phyloP scores from a whole-genome alignment of 2,113 vertebrate genomes.

The Barnardius zonarius region DNA sequence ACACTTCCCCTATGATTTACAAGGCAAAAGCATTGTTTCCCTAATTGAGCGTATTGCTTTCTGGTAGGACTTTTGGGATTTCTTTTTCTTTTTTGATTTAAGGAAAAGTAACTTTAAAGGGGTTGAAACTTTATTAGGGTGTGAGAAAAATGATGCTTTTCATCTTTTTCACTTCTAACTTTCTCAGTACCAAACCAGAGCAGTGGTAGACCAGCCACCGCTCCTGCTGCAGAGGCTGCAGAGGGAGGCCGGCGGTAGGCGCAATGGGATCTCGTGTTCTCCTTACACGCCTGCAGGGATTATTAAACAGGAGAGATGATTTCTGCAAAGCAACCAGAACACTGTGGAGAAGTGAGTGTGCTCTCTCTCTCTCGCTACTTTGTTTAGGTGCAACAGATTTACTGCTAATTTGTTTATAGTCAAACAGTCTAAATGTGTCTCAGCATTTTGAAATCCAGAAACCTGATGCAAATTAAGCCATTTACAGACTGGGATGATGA shows the following conservation, averaged over 20 bases:
- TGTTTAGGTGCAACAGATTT: constrained; percentile 16
- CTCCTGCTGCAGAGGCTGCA: not conserved
- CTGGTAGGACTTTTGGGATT: not conserved
- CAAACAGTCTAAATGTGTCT: not conserved
- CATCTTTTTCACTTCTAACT: not conserved
- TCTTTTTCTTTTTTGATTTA: not conserved
- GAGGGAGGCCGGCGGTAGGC: not conserved
- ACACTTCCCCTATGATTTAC: constrained; percentile 19
- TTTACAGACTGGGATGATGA: not conserved
- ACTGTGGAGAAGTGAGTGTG: accelerated
- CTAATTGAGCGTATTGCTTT: not conserved
- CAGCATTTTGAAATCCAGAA: not conserved
- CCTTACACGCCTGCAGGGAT: not conserved
- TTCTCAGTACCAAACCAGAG: not conserved
- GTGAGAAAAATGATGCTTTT: not conserved
- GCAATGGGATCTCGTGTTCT: accelerated
- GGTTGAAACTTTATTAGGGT: not conserved
- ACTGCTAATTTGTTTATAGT: not conserved
- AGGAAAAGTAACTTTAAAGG: not conserved
- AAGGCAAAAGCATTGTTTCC: not conserved
- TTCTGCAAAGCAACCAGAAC: not conserved
- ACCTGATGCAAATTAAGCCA: constrained; percentile 23
- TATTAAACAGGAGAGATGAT: not conserved
- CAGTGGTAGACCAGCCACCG: accelerated
- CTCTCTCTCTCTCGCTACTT: not conserved